These are phyloP conservation scores for Pachypeltis micranthus DNA, from an alignment of 1,140 invertebrate genomes.

Conservation along the genomic window DNA sequence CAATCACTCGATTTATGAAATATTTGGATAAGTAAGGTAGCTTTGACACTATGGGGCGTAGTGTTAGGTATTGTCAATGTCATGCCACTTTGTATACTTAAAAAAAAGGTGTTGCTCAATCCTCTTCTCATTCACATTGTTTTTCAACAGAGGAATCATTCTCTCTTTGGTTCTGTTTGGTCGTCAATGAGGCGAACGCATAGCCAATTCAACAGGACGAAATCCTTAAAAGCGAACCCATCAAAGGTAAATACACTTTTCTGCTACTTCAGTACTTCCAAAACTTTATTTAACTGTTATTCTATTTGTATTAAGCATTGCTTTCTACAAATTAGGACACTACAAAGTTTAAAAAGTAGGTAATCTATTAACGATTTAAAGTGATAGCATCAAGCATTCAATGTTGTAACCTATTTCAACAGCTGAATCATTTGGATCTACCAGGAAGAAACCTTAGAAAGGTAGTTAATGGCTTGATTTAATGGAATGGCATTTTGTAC, in stretches of 20 bases:
- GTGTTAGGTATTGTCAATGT: too few relatives aligned
- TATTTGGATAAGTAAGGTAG: too few relatives aligned
- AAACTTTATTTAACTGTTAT: too few relatives aligned
- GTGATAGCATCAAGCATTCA: not conserved
- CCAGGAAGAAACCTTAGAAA: conserved; percentile 32
- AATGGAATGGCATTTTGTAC: not conserved
- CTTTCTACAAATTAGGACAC: too few relatives aligned
- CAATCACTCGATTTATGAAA: too few relatives aligned
- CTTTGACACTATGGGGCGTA: too few relatives aligned
- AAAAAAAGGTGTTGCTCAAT: too few relatives aligned
- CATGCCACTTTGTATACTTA: too few relatives aligned
- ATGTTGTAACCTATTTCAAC: conserved; percentile 22
- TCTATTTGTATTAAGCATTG: too few relatives aligned
- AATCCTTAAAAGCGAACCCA: conserved; percentile 46
- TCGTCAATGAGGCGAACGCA: conserved; percentile 68
- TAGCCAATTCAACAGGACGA: conserved; percentile 44
- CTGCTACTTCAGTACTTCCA: not conserved
- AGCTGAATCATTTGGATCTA: conserved; percentile 33
- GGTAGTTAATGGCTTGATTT: conserved; percentile 24
- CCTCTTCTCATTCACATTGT: too few relatives aligned
- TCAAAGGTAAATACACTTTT: conserved; percentile 36
- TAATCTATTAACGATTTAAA: too few relatives aligned
- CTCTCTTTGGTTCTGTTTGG: conserved; percentile 90
- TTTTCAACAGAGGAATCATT: conserved; percentile 78
- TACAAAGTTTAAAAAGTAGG: too few relatives aligned